A percentile compares a stretch with the other conserved stretches of the same genome.
phyloP scores from a whole-genome alignment of 2,888 invertebrate species.

The Fragum sueziense region DNA sequence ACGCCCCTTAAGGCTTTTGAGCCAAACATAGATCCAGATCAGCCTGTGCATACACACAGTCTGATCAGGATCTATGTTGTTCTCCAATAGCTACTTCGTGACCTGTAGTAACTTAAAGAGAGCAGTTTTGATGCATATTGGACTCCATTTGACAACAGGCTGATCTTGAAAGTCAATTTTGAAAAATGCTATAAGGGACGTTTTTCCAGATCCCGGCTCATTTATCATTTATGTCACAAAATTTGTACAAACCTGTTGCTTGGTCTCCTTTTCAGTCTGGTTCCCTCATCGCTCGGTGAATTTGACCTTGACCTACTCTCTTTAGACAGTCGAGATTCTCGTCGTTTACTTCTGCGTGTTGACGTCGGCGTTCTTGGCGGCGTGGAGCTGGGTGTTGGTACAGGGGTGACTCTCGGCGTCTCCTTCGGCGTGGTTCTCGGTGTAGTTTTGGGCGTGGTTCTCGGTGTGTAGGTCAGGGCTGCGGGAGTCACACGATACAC shows the following conservation, averaged over 20 bases:
- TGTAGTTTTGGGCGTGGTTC: constrained; percentile 10
- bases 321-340: constrained; percentile 33
- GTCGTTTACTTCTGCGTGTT: constrained; percentile 13
- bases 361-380: constrained; percentile 38
- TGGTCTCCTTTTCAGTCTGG: constrained; percentile 44
- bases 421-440: constrained; percentile 11
- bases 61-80: too few species aligned
- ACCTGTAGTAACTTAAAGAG: too few species aligned
- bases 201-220: too few species aligned
- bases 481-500: constrained; percentile 1
- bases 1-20: too few species aligned
- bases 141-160: too few species aligned
- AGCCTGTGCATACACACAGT: too few species aligned
- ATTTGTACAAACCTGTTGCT: constrained; percentile 41
- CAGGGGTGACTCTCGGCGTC: constrained; percentile 31
- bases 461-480: background rate
- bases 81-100: too few species aligned
- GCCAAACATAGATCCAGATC: too few species aligned
- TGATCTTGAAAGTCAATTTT: too few species aligned
- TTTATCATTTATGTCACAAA: too few species aligned
- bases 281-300: constrained; percentile 40
- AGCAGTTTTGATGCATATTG: too few species aligned
- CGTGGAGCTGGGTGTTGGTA: constrained; percentile 38
- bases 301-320: constrained; percentile 59
- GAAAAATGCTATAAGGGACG: too few species aligned